phyloP scores from a whole-genome alignment of 2,113 vertebrate species.

The Phaethon lepturus region DNA sequence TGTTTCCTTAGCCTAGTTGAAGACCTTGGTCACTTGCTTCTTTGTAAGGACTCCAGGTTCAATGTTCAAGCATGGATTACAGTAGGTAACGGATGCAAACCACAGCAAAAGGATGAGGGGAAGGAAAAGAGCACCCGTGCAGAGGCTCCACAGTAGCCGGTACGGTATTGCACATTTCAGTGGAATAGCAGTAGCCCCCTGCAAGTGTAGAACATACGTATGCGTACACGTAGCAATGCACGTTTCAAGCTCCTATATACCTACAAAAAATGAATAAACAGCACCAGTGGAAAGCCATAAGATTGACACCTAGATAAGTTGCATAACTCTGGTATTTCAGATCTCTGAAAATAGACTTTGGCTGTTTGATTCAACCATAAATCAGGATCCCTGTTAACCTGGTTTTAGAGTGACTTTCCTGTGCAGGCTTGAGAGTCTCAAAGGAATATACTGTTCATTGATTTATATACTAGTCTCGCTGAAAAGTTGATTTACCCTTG shows the following conservation, averaged over 20 bases:
- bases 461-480: conserved; percentile 2
- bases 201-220: not conserved
- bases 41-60: not conserved
- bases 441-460: conserved; percentile 29
- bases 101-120: not conserved
- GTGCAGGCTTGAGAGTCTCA: not conserved
- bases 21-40: not conserved
- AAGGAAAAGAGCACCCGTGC: not conserved
- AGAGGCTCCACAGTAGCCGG: not conserved
- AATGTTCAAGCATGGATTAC: not conserved
- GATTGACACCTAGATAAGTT: not conserved
- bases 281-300: not conserved
- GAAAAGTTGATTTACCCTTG: conserved; percentile 59
- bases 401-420: conserved; percentile 27
- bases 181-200: not conserved
- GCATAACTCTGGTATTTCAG: not conserved
- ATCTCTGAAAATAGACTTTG: conserved; percentile 1
- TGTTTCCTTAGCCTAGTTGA: not conserved
- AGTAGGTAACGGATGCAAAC: not conserved
- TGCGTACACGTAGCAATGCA: not conserved
- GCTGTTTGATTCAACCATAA: conserved; percentile 14
- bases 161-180: not conserved
- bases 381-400: conserved; percentile 11
- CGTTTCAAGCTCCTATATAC: not conserved
- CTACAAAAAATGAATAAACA: not conserved